Conservation (phyloP, 2,113 vertebrate genomes). For the Passerina amoena region DNA sequence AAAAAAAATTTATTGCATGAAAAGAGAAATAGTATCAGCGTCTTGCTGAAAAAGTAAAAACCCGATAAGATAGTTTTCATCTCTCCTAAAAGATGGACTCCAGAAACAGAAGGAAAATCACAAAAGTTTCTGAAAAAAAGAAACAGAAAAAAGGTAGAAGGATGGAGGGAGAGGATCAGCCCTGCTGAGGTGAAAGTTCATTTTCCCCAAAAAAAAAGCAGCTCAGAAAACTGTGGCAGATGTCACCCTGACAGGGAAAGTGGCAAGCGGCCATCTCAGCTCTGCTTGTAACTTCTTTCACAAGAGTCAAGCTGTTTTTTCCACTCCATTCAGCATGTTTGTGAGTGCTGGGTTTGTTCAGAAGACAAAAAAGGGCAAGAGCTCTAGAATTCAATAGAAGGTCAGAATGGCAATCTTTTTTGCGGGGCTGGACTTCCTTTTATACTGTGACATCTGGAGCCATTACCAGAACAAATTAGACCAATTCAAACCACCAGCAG, state of each 20-base stretch:
- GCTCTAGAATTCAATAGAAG: conserved; percentile 71
- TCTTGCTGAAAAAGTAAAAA: background rate
- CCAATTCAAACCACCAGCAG: conserved; percentile 58
- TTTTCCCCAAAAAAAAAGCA: background rate
- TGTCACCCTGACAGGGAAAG: conserved; percentile 38
- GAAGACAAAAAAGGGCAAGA: conserved; percentile 57
- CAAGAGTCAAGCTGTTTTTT: conserved; percentile 33
- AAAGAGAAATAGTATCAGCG: background rate
- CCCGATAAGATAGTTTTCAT: background rate
- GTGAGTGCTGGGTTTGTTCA: conserved; percentile 65
- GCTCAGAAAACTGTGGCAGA: conserved; percentile 32
- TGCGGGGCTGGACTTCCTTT: conserved; percentile 28
- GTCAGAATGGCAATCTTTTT: conserved; percentile 69
- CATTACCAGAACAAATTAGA: conserved; percentile 74
- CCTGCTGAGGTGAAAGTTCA: background rate
- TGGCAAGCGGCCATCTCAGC: conserved; percentile 22
- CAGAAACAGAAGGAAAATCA: background rate
- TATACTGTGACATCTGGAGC: conserved; percentile 72
- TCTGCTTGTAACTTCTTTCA: conserved; percentile 49
- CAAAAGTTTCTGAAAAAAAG: background rate
- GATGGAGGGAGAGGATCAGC: background rate
- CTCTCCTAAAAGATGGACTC: background rate
- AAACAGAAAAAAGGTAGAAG: background rate
- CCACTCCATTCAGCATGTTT: conserved; percentile 45
- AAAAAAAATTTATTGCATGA: conserved; percentile 11